phyloP scores from a whole-genome alignment of 2,797 vertebrate species.

The Hoplostethus mediterraneus region DNA sequence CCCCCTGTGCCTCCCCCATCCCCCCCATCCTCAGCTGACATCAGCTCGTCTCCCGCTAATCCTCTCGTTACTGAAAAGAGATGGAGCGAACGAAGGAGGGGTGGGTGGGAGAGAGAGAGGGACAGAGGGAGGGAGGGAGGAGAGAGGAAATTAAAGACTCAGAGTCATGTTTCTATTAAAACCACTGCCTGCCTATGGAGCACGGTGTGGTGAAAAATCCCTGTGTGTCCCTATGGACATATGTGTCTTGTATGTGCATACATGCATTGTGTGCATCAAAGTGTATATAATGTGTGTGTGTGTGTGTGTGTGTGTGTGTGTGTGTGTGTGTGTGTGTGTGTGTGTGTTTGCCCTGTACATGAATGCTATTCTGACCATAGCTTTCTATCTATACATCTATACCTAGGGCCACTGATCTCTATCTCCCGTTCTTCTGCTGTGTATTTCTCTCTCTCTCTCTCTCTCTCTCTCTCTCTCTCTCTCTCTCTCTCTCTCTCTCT shows the following conservation, averaged over 20 bases:
- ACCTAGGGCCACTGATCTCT: slow-evolving; percentile 74
- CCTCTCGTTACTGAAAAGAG: slow-evolving; percentile 84
- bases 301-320: slow-evolving; percentile 2
- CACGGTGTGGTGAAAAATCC: slow-evolving; percentile 27
- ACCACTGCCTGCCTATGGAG: slow-evolving; percentile 47
- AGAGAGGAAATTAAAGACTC: slow-evolving; percentile 65
- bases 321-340: slow-evolving; percentile 29
- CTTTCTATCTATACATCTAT: slow-evolving; percentile 65
- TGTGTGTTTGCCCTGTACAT: slow-evolving; percentile 44
- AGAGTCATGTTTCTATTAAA: slow-evolving; percentile 67
- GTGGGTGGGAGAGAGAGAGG: slow-evolving; percentile 8
- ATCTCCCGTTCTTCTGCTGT: slow-evolving; percentile 52
- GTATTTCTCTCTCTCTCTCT: slow-evolving; percentile 7
- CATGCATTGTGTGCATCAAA: background rate
- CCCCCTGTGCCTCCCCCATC: slow-evolving; percentile 67
- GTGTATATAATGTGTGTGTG: background rate
- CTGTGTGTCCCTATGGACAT: slow-evolving; percentile 1
- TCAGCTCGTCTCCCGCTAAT: slow-evolving; percentile 81
- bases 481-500: slow-evolving; percentile 41
- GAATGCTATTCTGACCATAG: slow-evolving; percentile 28
- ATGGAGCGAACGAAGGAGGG: slow-evolving; percentile 53
- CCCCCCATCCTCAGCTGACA: slow-evolving; percentile 77
- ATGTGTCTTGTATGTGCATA: background rate
- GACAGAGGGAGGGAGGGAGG: slow-evolving; percentile 15
- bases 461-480: background rate